Evolutionary conservation across 2,888 invertebrate genomes (phyloP), one percentile per base, ranked within the genome.

Genomic region (Caenorhabditis sp.): DNA sequence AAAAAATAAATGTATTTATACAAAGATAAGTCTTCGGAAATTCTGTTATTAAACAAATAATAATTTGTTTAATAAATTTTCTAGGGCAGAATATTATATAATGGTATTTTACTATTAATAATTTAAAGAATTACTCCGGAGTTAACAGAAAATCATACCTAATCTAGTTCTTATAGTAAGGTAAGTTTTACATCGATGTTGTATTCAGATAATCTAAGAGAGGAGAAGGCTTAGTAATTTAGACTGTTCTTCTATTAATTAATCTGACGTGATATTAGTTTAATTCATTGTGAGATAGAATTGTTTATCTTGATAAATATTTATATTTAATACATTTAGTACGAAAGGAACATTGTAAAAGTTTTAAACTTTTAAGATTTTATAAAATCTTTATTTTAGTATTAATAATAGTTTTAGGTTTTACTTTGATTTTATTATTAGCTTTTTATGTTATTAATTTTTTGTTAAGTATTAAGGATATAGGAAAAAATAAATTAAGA

Each of bases 121-220:
- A 75, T 76, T 67, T 73, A 75, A 81, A 70, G 77, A 83, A 81
- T 81, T 83, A 83, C 83, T 83, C 81, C 83, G 75, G 83, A 83
- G 83, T 81, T 83, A 83, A 83, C 83, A 83, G 83, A 81, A 83
- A 82, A 78, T 78, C 82, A 83, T 80, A 77, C 72, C 71, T 78
- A 75, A 75, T 81, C 74, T 71, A 82, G 82, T 76, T 76, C 77
- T 82, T 80, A 81, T 83, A 71, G 75, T 76, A 72, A 73, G 71
- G 73, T 79, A 78, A 81, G 77, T 81, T 81, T 82, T 81, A 81
- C 80, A 80, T 82, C 80, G 81, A 80, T 80, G 80, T 81, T 81
- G 81, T 81, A 78, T 81, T 79, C 66, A 75, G 76, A 59, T 80
- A 74, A 64, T 59, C 68, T 76, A 78, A 82, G 66, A 70, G 60